These are phyloP conservation scores for Drosophila subsilvestris DNA, from an alignment of 2,888 invertebrate species.

Conservation along the genomic window DNA sequence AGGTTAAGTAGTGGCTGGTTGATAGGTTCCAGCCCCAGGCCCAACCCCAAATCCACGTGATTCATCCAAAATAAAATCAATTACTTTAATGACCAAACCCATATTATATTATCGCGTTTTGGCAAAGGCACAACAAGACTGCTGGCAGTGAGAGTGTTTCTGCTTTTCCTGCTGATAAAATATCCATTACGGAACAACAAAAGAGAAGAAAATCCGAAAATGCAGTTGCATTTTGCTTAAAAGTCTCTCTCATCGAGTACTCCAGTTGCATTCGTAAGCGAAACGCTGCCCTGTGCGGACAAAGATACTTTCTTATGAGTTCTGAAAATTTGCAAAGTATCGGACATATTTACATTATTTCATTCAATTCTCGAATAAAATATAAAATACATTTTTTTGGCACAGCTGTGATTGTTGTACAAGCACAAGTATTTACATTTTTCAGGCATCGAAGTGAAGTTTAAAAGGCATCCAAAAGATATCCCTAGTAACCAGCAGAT, in stretches of 20 bases:
- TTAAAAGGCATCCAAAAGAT: not conserved
- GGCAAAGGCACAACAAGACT: not conserved
- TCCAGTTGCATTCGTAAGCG: conserved; percentile 20
- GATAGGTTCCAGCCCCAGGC: not conserved
- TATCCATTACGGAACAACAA: not conserved
- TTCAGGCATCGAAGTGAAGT: not conserved
- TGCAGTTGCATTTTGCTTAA: conserved; percentile 18
- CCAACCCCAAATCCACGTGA: conserved; percentile 4
- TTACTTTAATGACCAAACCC: not conserved
- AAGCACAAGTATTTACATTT: not conserved
- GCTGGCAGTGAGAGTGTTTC: not conserved
- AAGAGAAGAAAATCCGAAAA: conserved; percentile 1
- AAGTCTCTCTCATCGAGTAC: conserved; percentile 10
- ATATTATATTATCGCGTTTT: not conserved
- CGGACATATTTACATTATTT: not conserved
- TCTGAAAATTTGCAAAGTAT: not conserved
- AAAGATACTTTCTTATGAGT: not conserved
- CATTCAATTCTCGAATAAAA: not conserved
- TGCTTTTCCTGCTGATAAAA: conserved; percentile 2
- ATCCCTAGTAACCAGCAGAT: not conserved
- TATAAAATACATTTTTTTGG: not conserved
- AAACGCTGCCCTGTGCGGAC: conserved; percentile 10
- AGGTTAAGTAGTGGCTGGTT: not conserved
- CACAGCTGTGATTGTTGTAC: not conserved
- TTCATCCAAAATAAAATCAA: conserved; percentile 29